Conservation (phyloP, 1,140 invertebrate species). For the Papilio dardanus region DNA sequence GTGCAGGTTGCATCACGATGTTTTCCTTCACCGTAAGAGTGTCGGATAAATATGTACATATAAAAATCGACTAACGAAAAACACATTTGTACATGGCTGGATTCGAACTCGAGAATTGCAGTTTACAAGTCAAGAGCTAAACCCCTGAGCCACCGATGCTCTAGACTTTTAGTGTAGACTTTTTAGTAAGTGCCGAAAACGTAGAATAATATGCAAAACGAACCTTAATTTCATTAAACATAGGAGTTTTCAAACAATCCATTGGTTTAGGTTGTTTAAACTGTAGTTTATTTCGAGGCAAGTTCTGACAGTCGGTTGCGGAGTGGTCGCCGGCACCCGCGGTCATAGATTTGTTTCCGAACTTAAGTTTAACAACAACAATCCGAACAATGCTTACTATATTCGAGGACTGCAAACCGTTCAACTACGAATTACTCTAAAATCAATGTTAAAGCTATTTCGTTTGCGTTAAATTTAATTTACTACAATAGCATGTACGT, state of each 20-base stretch:
- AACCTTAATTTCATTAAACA: not conserved
- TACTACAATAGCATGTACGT: not conserved
- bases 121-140: no score
- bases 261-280: slow-evolving; percentile 14
- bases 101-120: no score
- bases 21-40: no score
- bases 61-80: no score
- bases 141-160: no score
- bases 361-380: slow-evolving; percentile 30
- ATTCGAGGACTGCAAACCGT: slow-evolving; percentile 3
- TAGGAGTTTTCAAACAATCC: not conserved
- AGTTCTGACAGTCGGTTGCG: slow-evolving; percentile 28
- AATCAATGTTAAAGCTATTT: slow-evolving; percentile 18
- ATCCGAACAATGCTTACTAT: slow-evolving; percentile 23
- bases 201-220: not conserved
- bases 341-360: slow-evolving; percentile 30
- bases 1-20: no score
- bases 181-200: no score
- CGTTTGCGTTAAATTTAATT: not conserved
- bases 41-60: no score
- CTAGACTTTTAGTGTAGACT: no score
- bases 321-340: slow-evolving; percentile 8
- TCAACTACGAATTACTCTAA: slow-evolving; percentile 9
- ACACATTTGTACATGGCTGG: no score
- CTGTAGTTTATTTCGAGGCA: slow-evolving; percentile 21